Base-by-base conservation (phyloP, 2,113 vertebrate species). In the Strix aluco region DNA sequence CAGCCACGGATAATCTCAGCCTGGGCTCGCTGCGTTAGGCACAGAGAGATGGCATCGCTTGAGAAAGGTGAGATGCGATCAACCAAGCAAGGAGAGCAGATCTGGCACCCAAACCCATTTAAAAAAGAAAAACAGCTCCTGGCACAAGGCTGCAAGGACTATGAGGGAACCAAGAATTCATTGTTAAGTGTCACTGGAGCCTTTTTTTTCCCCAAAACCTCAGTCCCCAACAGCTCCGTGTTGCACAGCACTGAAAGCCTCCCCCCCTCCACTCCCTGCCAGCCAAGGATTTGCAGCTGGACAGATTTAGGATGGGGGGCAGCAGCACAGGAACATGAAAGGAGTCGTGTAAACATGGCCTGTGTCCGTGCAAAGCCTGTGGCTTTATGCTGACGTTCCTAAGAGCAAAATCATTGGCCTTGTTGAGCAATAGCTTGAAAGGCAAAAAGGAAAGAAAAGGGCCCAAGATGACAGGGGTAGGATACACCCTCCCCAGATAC, bases 391-490 rank as follows among this genome's bases (percentile, higher is more conserved):
- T 83, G 89, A n/a, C 77, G 10, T 78, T 91, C 83, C 93, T 89
- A 27, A 66, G 26, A 81, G 69, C 51, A 27, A 84, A 89, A 91
- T 44, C 82, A 61, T 1, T 49, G 80, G 38, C 55, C 25, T 58
- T 2, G 0, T 86, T 95, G 96, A 94, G 92, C 88, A 88, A 92
- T 9, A 67, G 58, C 86, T 92, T 44, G 30, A 62, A 23, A 55
- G 61, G 83, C 91, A 42, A 83, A 82, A 84, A 59, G 86, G 13
- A 77, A 87, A 93, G 90, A 57, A 75, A 70, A 85, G 44, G n/a
- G 32, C 22, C 2, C 1, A 4, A 40, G 82, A 40, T 40, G 71
- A 26, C 46, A 23, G 47, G 44, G 75, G 69, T 9, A 73, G 80
- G 83, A 81, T 51, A 59, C 22, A 6, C 55, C 54, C 19, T 20